phyloP scores from a whole-genome alignment of 2,113 vertebrate genomes.

The Papio anubis region DNA sequence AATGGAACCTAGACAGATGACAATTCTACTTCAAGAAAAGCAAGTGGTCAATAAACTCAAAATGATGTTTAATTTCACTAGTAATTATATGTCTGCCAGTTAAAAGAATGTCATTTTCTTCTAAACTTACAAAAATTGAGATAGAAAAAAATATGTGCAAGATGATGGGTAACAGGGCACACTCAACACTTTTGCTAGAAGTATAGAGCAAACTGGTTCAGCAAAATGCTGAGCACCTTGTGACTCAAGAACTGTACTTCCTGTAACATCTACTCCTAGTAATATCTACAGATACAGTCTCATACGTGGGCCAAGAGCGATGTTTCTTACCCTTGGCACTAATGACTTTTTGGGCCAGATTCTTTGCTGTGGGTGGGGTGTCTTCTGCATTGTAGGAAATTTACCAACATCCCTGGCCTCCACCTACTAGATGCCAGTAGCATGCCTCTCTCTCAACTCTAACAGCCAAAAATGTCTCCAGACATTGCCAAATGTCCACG shows the following conservation, averaged over 20 bases:
- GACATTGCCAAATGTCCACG: neutral
- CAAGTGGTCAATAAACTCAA: neutral
- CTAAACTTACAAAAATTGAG: neutral
- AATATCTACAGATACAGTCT: neutral
- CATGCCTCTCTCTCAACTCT: neutral
- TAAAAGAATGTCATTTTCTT: neutral
- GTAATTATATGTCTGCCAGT: neutral
- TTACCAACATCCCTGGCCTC: neutral
- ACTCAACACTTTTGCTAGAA: neutral
- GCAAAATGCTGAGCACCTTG: neutral
- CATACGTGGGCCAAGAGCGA: no score
- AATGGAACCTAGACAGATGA: neutral
- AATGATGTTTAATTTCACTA: neutral
- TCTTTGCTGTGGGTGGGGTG: neutral
- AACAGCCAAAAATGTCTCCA: neutral
- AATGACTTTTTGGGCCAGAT: neutral
- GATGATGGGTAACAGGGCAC: neutral
- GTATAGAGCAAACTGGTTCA: neutral
- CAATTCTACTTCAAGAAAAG: neutral
- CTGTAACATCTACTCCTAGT: neutral
- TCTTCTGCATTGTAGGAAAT: neutral
- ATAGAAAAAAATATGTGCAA: neutral
- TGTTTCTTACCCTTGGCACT: neutral
- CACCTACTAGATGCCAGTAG: neutral
- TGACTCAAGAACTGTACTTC: neutral